Evolutionary conservation across 2,888 invertebrate species (phyloP), one percentile per base, ranked within the genome.

Genomic region (Seira ritae): DNA sequence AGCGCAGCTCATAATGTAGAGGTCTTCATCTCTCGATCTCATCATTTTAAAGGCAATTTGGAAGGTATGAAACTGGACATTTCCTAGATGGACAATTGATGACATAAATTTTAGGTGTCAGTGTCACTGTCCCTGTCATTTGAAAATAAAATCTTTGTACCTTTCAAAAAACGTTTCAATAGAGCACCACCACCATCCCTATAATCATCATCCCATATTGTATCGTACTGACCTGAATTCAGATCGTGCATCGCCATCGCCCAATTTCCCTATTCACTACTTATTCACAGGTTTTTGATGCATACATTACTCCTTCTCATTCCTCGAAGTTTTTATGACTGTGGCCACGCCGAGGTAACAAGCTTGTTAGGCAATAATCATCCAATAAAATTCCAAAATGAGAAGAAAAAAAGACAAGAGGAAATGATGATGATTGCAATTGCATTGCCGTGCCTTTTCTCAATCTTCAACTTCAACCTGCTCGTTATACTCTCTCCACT

Each of bases 281-380:
- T 46, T 65, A 31, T 67, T 65, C 70, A 71, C 72, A 42, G 4
- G 42, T 42, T 12, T 42, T 12, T 42, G 78, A 79, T 60, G 66
- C 65, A 74, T 74, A 55, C 46, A 72, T 79, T 71, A 68, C 60
- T 60, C 19, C 66, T 68, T 78, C 70, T 71, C 8, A 31, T 31
- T 31, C 2, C 3, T 2, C 31, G 8, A 73, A 74, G 19, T 67
- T 42, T 80, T 80, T 80, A 80, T 60, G 80, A 80, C 37, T 80
- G 80, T 80, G 80, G 80, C 80, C 80, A 80, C 80, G 80, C 80
- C 80, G 80, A 74, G 80, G 80, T 80, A 80, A 80, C 80, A 74
- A 80, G 80, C 80, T 80, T 80, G 80, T 80, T 80, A 80, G 80
- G 80, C 74, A 80, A 80, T 80, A 80, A 80, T 80, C 80, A 74